phyloP scores from a whole-genome alignment of 1,140 invertebrate species.

The Campoletis sonorensis region DNA sequence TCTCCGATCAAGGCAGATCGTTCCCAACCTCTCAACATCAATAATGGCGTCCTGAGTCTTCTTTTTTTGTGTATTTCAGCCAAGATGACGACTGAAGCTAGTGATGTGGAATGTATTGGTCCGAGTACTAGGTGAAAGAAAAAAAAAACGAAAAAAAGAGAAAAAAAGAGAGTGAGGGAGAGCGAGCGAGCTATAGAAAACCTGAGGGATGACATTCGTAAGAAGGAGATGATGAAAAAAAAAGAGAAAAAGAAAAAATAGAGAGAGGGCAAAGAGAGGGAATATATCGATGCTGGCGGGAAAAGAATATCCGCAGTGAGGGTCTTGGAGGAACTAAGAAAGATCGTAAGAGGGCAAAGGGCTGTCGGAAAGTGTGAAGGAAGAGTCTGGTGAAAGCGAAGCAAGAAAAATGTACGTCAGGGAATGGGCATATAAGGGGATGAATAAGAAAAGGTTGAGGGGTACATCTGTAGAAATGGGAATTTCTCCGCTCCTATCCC shows the following conservation, averaged over 20 bases:
- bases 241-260: background rate
- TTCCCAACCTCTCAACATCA: conserved; percentile 43
- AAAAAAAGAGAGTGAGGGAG: too few relatives aligned
- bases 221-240: conserved; percentile 30
- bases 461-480: conserved; percentile 20
- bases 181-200: background rate
- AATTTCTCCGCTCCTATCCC: background rate
- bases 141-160: too few relatives aligned
- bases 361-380: conserved; percentile 40
- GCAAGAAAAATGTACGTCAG: conserved; percentile 24
- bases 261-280: conserved; percentile 42
- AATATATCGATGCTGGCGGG: conserved; percentile 20
- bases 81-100: background rate
- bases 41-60: conserved; percentile 61
- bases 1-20: conserved; percentile 23
- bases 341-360: conserved; percentile 28
- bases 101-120: conserved; percentile 21
- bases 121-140: background rate
- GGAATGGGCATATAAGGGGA: conserved; percentile 26
- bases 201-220: conserved; percentile 18
- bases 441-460: conserved; percentile 26
- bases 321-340: conserved; percentile 36
- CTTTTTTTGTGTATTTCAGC: conserved; percentile 54
- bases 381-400: conserved; percentile 26
- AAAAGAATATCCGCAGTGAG: conserved; percentile 29